A percentile compares a stretch with the other conserved stretches of the same genome.
These are phyloP conservation scores for Notospermus geniculatus DNA, from an alignment of 1,140 invertebrate species.

Conservation along the genomic window DNA sequence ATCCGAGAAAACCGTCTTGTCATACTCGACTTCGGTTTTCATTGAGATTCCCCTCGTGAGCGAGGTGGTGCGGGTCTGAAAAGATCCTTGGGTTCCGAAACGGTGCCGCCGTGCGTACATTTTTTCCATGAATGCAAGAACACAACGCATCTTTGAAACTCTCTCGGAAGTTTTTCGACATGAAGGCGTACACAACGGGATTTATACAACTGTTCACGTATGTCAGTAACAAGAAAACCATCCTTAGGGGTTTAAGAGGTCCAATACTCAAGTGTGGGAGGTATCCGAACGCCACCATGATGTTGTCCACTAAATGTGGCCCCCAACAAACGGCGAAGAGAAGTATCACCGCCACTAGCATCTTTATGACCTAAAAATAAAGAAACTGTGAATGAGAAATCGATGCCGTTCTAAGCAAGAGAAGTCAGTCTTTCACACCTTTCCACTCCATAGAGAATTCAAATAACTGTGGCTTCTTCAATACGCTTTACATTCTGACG, in stretches of 20 bases:
- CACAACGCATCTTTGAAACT: slow-evolving; percentile 60
- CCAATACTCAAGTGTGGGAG: slow-evolving; percentile 60
- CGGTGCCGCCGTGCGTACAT: slow-evolving; percentile 3
- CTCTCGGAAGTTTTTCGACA: slow-evolving; percentile 76
- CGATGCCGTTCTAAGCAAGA: too few species aligned
- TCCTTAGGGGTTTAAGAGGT: slow-evolving; percentile 64
- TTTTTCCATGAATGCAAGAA: slow-evolving; percentile 33
- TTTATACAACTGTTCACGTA: slow-evolving; percentile 68
- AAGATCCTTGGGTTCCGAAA: not conserved
- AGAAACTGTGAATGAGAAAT: not conserved
- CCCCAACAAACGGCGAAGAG: slow-evolving; percentile 61
- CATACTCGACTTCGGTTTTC: slow-evolving; percentile 3
- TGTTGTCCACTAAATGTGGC: slow-evolving; percentile 52
- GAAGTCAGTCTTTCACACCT: too few species aligned
- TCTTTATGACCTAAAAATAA: slow-evolving; percentile 59
- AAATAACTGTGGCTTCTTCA: too few species aligned
- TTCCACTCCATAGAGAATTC: too few species aligned
- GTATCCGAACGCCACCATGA: slow-evolving; percentile 59
- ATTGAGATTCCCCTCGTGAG: not conserved
- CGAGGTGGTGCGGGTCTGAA: not conserved
- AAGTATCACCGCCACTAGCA: slow-evolving; percentile 58
- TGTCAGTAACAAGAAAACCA: slow-evolving; percentile 64
- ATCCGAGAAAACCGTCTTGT: slow-evolving; percentile 1
- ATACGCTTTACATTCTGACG: too few species aligned
- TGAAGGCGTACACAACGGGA: slow-evolving; percentile 77